Evolutionary conservation across 2,113 vertebrate species (phyloP).

Genomic region (Takifugu flavidus): DNA sequence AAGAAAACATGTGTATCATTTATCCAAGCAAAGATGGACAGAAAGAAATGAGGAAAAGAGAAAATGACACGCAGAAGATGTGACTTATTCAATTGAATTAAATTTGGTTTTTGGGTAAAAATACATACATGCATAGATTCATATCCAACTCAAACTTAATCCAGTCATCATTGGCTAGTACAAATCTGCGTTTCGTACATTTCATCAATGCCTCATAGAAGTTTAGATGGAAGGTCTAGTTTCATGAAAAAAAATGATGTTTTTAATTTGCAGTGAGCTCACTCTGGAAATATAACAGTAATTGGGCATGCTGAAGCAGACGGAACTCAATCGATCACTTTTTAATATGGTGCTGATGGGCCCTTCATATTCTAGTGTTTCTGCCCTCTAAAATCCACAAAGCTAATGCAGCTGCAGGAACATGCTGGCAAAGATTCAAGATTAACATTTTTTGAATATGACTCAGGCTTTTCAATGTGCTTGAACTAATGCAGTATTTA

Average conservation of each 20-base stretch:
- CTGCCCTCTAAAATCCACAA: background rate
- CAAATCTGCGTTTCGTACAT: too few relatives aligned
- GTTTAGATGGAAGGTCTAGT: background rate
- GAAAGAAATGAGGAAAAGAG: constrained; percentile 7
- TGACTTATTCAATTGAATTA: too few relatives aligned
- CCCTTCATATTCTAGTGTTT: background rate
- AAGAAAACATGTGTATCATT: constrained; percentile 16
- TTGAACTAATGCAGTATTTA: too few relatives aligned
- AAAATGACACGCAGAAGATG: background rate
- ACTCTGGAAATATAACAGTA: background rate
- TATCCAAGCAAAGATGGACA: constrained; percentile 10
- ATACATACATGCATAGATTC: too few relatives aligned
- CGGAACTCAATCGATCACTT: background rate
- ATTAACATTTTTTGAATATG: background rate
- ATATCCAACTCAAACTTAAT: too few relatives aligned
- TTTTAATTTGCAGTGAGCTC: background rate
- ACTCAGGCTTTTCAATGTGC: background rate
- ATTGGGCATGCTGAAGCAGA: background rate
- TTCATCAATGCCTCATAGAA: too few relatives aligned
- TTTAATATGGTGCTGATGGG: constrained; percentile 8
- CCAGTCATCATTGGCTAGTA: too few relatives aligned
- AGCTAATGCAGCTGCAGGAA: constrained; percentile 14
- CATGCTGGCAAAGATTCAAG: background rate
- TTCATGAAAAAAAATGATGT: background rate
- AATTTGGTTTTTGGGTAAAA: too few relatives aligned